Base-by-base conservation (phyloP, 23 tunicate genomes). In the Halocynthia roretzi region DNA sequence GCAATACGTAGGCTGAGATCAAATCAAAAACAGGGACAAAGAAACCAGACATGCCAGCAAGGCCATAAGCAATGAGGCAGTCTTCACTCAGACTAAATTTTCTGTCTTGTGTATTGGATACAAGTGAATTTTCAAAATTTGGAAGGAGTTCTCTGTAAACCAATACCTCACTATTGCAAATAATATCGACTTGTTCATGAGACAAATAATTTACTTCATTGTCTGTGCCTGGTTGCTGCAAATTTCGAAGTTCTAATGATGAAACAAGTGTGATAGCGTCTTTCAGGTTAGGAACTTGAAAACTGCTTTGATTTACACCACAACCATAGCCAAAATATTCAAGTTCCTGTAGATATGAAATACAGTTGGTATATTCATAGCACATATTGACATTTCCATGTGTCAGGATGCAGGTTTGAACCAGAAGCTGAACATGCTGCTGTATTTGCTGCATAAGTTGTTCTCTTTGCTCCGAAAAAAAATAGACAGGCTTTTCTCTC, bases 371-470 rank as follows among this genome's bases (percentile, higher is more conserved):
- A 20, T 65, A 10, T 10, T 65, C 31, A 10, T 65, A 11, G 31
- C 10, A 11, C 22, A 15, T 65, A 20, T 11, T 8, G 31, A 11
- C 31, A 48, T 15, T 65, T 10, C 31, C 10, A 20, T 65, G 15
- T 20, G 49, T 52, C 75, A 70, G 10, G 9, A 70, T 8, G 48
- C 55, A 51, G 0, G n/a, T 10, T 70, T 70, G 75, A 9, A 64
- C 31, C 18, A 74, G 64, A 54, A 74, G 78, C 78, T 74, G 78
- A 12, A 74, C 64, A 74, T 74, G 78, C 31, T 74, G 78, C 56
- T 74, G 78, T 5, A 74, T 53, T n/a, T 74, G 78, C 62, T 74
- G 78, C 18, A 10, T 15, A 8, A 74, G 62, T 8, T 54, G 31
- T 20, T 56, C 5, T 0, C 4, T 52, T 54, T 74, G 78, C 40